Evolutionary conservation across 1,140 invertebrate genomes (phyloP).

Genomic region (Scaptomyza montana): DNA sequence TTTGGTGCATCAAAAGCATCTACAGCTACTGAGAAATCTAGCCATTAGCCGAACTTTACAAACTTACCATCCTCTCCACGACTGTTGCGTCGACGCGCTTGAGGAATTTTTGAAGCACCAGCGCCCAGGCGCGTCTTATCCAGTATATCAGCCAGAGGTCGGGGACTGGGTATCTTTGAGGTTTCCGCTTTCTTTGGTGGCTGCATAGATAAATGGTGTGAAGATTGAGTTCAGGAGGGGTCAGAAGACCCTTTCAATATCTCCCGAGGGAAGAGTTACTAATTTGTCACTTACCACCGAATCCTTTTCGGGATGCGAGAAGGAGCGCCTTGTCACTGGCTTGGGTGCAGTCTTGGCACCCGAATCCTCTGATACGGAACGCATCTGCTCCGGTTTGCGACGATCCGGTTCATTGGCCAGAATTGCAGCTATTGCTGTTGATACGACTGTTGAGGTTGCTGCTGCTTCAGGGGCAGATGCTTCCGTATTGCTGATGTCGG

Average conservation of each 20-base stretch:
- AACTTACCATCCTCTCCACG: conserved; percentile 75
- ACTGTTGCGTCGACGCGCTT: conserved; percentile 67
- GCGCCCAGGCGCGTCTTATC: conserved; percentile 62
- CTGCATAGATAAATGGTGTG: conserved; percentile 23
- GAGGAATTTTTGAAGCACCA: conserved; percentile 69
- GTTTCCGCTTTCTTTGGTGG: conserved; percentile 73
- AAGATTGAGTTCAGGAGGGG: no score
- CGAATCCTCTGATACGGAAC: conserved; percentile 82
- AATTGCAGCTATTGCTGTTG: neutral
- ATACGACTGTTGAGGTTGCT: neutral
- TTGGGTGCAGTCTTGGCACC: conserved; percentile 74
- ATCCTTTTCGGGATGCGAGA: conserved; percentile 83
- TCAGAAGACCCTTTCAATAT: no score
- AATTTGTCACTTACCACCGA: conserved; percentile 56
- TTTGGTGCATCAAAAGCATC: conserved; percentile 41
- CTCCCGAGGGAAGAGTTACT: no score
- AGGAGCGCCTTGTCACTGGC: conserved; percentile 76
- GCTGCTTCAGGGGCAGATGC: neutral
- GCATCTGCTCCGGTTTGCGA: conserved; percentile 82
- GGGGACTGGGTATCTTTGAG: conserved; percentile 78
- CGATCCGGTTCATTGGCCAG: conserved; percentile 31
- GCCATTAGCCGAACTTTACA: neutral
- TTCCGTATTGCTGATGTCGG: neutral
- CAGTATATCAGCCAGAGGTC: conserved; percentile 75
- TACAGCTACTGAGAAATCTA: conserved; percentile 46